phyloP scores from a whole-genome alignment of 2,888 invertebrate genomes.

The Gastracanthus pulcherrimus region DNA sequence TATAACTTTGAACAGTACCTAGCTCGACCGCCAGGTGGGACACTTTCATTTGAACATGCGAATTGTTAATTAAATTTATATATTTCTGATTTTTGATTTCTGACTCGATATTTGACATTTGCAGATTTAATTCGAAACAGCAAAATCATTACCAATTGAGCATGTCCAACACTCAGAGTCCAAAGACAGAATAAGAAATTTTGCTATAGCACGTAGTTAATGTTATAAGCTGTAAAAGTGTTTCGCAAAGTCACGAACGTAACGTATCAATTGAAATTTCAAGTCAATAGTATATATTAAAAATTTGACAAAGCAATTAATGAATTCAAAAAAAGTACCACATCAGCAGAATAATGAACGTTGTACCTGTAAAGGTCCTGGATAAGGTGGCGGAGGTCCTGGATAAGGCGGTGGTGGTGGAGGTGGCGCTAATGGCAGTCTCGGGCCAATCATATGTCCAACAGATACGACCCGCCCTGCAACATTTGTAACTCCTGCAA shows the following conservation, averaged over 20 bases:
- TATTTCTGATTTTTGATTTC: too few species aligned
- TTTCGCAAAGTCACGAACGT: conserved; percentile 56
- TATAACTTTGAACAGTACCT: too few species aligned
- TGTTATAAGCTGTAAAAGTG: conserved; percentile 43
- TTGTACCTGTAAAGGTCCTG: conserved; percentile 79
- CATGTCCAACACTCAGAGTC: too few species aligned
- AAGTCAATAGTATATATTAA: conserved; percentile 19
- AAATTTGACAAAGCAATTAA: too few species aligned
- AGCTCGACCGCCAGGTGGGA: too few species aligned
- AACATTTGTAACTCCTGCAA: conserved; percentile 73
- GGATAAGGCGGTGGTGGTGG: conserved; percentile 86
- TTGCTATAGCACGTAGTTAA: conserved; percentile 5
- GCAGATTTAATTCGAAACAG: too few species aligned
- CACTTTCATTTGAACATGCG: too few species aligned
- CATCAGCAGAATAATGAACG: not conserved
- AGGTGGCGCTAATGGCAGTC: conserved; percentile 76
- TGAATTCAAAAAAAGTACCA: conserved; percentile 19
- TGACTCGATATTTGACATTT: too few species aligned
- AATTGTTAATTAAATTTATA: too few species aligned
- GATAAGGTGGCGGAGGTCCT: conserved; percentile 86
- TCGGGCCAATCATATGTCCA: conserved; percentile 74
- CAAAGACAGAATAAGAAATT: conserved; percentile 1
- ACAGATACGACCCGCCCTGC: conserved; percentile 75
- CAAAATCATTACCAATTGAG: too few species aligned
- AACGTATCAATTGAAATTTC: conserved; percentile 51